phyloP scores from a whole-genome alignment of 2,113 vertebrate genomes.

The Axis porcinus region DNA sequence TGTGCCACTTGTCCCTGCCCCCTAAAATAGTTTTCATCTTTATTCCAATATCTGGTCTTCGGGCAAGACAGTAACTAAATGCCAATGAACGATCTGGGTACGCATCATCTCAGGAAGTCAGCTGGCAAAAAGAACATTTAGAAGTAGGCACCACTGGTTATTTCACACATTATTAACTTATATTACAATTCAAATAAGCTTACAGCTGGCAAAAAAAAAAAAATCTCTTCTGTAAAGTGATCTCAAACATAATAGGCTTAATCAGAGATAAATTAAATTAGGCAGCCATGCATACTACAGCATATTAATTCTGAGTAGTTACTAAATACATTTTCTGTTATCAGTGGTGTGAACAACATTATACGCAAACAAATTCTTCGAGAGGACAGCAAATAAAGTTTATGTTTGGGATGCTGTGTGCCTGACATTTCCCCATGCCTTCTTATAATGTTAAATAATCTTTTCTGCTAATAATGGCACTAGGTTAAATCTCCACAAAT shows the following conservation, averaged over 20 bases:
- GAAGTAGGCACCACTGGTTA: constrained; percentile 83
- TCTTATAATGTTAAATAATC: constrained; percentile 69
- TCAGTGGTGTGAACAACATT: constrained; percentile 79
- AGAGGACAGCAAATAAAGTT: constrained; percentile 81
- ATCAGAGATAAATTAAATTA: constrained; percentile 91
- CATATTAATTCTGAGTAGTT: constrained; percentile 84
- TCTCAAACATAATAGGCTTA: constrained; percentile 89
- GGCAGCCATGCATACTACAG: constrained; percentile 84
- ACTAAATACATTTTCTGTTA: constrained; percentile 86
- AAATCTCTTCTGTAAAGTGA: constrained; percentile 87
- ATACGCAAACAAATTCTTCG: constrained; percentile 81
- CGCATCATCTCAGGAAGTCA: constrained; percentile 74
- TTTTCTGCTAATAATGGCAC: constrained; percentile 65
- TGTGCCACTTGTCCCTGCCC: not conserved
- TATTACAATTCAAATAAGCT: constrained; percentile 89
- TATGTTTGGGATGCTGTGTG: constrained; percentile 69
- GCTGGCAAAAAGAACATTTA: constrained; percentile 85
- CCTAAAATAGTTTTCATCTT: constrained; percentile 35
- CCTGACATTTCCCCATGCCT: constrained; percentile 66
- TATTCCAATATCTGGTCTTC: constrained; percentile 34
- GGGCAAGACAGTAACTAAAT: constrained; percentile 38
- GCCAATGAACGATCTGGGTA: constrained; percentile 64
- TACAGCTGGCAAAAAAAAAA: constrained; percentile 85
- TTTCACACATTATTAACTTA: constrained; percentile 91
- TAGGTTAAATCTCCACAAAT: constrained; percentile 69